These are phyloP conservation scores for Aeoliscus strigatus DNA, from an alignment of 2,797 vertebrate species.

Conservation along the genomic window DNA sequence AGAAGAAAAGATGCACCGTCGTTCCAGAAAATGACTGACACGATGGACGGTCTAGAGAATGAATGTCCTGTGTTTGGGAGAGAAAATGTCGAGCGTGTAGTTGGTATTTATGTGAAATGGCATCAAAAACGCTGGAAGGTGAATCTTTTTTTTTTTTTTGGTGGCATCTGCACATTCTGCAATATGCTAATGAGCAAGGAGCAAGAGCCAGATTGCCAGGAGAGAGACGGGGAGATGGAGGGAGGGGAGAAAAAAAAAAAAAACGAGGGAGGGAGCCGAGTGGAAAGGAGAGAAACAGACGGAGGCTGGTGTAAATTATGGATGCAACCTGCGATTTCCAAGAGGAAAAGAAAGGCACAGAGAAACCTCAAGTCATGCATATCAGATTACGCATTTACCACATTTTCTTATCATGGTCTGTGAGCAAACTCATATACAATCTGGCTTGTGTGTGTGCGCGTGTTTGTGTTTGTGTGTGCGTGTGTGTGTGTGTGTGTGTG, in stretches of 20 bases:
- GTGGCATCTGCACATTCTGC: slow-evolving; percentile 78
- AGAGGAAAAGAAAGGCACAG: slow-evolving; percentile 72
- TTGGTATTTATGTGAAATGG: slow-evolving; percentile 60
- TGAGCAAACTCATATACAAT: slow-evolving; percentile 71
- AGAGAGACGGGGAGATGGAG: slow-evolving; percentile 62
- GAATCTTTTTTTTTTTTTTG: slow-evolving; percentile 73
- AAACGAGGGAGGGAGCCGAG: slow-evolving; percentile 46
- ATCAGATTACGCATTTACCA: slow-evolving; percentile 76
- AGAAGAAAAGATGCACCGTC: slow-evolving; percentile 38
- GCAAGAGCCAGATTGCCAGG: slow-evolving; percentile 73
- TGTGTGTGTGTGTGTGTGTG: slow-evolving; percentile 16
- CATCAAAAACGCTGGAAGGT: slow-evolving; percentile 72
- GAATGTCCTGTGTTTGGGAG: slow-evolving; percentile 51
- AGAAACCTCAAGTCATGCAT: slow-evolving; percentile 80
- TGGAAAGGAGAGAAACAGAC: slow-evolving; percentile 68
- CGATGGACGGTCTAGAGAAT: slow-evolving; percentile 55
- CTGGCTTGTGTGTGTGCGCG: slow-evolving; percentile 62
- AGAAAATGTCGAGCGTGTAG: slow-evolving; percentile 63
- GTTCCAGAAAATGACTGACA: slow-evolving; percentile 33
- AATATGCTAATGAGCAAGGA: slow-evolving; percentile 77
- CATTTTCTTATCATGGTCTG: slow-evolving; percentile 75
- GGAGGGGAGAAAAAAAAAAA: slow-evolving; percentile 18
- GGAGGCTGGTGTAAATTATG: slow-evolving; percentile 76
- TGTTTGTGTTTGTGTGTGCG: slow-evolving; percentile 16
- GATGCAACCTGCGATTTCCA: slow-evolving; percentile 78